Base-by-base conservation (phyloP, 2,888 invertebrate species). In the Diachrysia chrysitis region DNA sequence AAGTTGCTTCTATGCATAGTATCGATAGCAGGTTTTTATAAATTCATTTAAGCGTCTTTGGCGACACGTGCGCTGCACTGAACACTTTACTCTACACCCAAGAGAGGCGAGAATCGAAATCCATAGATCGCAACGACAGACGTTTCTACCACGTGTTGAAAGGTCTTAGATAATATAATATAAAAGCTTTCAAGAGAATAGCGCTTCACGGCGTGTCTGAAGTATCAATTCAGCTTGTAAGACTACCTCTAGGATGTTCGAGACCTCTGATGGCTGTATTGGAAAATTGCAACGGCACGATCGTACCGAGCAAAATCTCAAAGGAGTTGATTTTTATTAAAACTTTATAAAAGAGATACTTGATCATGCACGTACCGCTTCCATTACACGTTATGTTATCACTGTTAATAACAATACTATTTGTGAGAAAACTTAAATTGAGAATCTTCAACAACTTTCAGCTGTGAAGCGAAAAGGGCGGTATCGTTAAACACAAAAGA, bases 141-240 rank as follows among this genome's bases (percentile, higher is more conserved):
- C 93, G 92, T 90, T 93, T 84, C 83, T 85, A 89, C 92, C 93
- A 93, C 93, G 92, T 93, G 92, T 93, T 87, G 88, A 89, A 92
- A 93, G 93, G 92, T 93, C 92, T 92, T 90, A 91, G 93, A 94
- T 95, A 95, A 95, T 95, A 94, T 94, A 94, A 95, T 94, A 94
- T 93, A 94, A 94, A 94, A 95, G 93, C 95, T 95, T 94, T 95
- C 94, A 94, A 94, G 91, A 93, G 93, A 94, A 94, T 92, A 92
- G 91, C 92, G 91, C 90, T 92, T 89, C 88, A 89, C 89, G 83
- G 89, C 88, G 89, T 89, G 94, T 94, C 94, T 95, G 92, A 94
- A 95, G 94, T 93, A 94, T 94, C 94, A 94, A 94, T 94, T 93
- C 93, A 91, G 89, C 91, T 93, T 93, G 94, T 94, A 92, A 93